Evolutionary conservation across 2,797 vertebrate genomes (phyloP).

Genomic region (Simalia tracyae): DNA sequence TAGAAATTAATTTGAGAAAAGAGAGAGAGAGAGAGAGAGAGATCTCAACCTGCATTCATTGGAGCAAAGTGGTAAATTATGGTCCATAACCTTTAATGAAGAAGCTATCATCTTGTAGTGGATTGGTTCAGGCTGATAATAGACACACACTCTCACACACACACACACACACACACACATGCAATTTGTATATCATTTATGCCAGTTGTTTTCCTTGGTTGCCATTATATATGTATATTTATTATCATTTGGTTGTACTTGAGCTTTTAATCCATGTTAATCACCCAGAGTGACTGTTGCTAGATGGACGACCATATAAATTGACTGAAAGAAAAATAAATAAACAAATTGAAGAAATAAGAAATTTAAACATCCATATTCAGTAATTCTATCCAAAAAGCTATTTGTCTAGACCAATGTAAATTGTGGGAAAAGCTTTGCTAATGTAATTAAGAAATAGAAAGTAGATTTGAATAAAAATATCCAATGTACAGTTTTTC

Average conservation of each 20-base stretch:
- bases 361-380: background rate
- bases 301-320: background rate
- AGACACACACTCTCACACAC: no score
- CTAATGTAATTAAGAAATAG: background rate
- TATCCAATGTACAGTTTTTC: background rate
- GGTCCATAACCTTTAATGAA: no score
- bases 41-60: no score
- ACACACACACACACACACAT: no score
- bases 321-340: background rate
- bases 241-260: background rate
- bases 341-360: background rate
- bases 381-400: background rate
- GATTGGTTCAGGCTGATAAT: no score
- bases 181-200: no score
- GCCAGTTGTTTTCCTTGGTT: no score
- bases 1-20: no score
- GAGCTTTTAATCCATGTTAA: background rate
- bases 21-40: no score
- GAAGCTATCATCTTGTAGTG: no score
- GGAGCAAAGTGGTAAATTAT: no score
- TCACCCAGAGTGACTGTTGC: background rate
- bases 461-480: background rate
- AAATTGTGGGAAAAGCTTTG: background rate
- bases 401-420: background rate
- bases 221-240: background rate